Evolutionary conservation across 2,888 invertebrate genomes (phyloP).

Genomic region (Adineta ricciae): DNA sequence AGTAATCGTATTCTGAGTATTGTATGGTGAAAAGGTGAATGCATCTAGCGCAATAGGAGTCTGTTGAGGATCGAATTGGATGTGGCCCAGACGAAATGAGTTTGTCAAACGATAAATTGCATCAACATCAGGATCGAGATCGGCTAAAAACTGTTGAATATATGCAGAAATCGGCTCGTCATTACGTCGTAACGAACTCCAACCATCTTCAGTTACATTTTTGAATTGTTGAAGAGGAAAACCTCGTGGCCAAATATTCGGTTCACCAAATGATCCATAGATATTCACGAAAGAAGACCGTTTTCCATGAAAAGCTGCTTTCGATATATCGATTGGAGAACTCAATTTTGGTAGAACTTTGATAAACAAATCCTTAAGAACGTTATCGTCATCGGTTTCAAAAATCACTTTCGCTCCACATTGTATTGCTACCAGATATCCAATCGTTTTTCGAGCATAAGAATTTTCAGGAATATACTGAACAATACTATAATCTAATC

Average conservation of each 20-base stretch:
- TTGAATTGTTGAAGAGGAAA: slow-evolving; percentile 35
- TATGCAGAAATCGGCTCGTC: background rate
- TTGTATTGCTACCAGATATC: slow-evolving; percentile 35
- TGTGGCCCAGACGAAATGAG: background rate
- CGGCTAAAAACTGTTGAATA: slow-evolving; percentile 40
- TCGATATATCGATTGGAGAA: background rate
- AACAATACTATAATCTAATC: slow-evolving; percentile 17
- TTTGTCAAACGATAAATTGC: slow-evolving; percentile 35
- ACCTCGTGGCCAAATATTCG: slow-evolving; percentile 41
- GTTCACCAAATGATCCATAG: slow-evolving; percentile 38
- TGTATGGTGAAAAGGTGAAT: slow-evolving; percentile 36
- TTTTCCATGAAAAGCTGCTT: background rate
- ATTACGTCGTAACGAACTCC: slow-evolving; percentile 22
- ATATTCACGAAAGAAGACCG: background rate
- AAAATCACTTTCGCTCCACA: slow-evolving; percentile 35
- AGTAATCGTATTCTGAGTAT: slow-evolving; percentile 41
- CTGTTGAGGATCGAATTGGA: background rate
- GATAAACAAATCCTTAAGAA: background rate
- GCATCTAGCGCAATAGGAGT: background rate
- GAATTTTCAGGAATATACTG: slow-evolving; percentile 32
- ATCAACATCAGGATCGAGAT: slow-evolving; percentile 42
- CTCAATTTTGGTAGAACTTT: background rate
- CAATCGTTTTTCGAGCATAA: slow-evolving; percentile 35
- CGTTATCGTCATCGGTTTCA: slow-evolving; percentile 35
- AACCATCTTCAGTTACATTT: slow-evolving; percentile 34